Percentiles rank a stretch among this genome's conserved stretches.
These are phyloP conservation scores for Eulithis testata DNA, from an alignment of 2,888 invertebrate genomes.

Conservation along the genomic window DNA sequence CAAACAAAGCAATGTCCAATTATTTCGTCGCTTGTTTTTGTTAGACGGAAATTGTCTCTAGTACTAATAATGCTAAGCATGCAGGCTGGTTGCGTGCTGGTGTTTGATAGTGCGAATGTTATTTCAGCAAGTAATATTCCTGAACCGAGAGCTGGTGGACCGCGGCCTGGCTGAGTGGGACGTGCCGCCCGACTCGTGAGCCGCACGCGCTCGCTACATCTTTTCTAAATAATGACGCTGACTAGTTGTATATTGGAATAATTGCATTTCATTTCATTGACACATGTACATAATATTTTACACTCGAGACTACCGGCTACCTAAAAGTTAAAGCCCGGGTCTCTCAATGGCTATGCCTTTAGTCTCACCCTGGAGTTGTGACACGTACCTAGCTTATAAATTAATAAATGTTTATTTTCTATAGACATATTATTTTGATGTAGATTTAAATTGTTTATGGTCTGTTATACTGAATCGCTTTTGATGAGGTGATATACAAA, in stretches of 20 bases:
- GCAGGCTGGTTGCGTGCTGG: too few species aligned
- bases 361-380: conserved; percentile 62
- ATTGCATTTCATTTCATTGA: conserved; percentile 70
- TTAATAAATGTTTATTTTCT: conserved; percentile 64
- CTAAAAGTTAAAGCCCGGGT: conserved; percentile 28
- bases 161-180: conserved; percentile 92
- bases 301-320: conserved; percentile 44
- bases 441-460: conserved; percentile 40
- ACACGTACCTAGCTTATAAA: conserved; percentile 59
- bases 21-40: too few species aligned
- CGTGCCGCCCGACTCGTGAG: conserved; percentile 79
- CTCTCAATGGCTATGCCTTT: conserved; percentile 47
- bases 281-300: conserved; percentile 59
- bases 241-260: conserved; percentile 63
- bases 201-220: conserved; percentile 38
- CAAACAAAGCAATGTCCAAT: too few species aligned
- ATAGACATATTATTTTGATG: conserved; percentile 48
- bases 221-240: conserved; percentile 55
- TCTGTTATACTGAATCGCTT: conserved; percentile 39
- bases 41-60: too few species aligned
- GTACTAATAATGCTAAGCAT: too few species aligned
- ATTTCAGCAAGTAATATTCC: conserved; percentile 90
- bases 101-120: conserved; percentile 2
- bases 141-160: conserved; percentile 94
- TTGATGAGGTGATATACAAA: conserved; percentile 36